phyloP scores from a whole-genome alignment of 2,113 vertebrate species.

The Petaurus breviceps region DNA sequence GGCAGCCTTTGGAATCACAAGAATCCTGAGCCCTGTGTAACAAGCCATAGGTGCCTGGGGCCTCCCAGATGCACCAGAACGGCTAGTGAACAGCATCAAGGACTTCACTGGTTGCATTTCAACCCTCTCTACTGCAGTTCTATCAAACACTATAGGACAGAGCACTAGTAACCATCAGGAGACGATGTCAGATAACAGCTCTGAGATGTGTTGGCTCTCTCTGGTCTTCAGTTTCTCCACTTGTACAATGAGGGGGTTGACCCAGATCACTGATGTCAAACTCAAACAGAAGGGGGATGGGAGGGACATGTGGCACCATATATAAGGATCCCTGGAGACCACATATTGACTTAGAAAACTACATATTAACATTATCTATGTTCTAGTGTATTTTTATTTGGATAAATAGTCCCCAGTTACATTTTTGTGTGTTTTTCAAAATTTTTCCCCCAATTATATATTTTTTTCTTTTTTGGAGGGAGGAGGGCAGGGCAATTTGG shows the following conservation, averaged over 20 bases:
- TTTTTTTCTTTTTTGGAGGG: no score
- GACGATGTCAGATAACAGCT: background rate
- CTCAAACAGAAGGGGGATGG: background rate
- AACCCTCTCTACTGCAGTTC: background rate
- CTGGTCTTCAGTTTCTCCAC: background rate
- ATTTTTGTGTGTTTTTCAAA: background rate
- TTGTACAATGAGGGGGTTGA: background rate
- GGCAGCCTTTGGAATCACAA: background rate
- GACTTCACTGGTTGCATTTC: background rate
- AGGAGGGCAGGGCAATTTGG: no score
- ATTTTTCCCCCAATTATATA: background rate
- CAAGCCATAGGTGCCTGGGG: background rate
- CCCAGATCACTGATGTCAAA: background rate
- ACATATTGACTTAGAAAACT: background rate
- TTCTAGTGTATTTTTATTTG: background rate
- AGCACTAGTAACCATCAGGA: background rate
- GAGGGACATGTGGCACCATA: background rate
- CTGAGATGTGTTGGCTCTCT: background rate
- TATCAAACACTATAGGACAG: fast-evolving
- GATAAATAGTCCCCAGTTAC: background rate
- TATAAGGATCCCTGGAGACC: background rate
- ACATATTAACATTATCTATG: background rate
- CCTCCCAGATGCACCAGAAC: background rate
- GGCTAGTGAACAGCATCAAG: background rate
- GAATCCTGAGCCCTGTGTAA: background rate